Conservation (phyloP, 1,140 invertebrate genomes). For the Campoletis sonorensis region DNA sequence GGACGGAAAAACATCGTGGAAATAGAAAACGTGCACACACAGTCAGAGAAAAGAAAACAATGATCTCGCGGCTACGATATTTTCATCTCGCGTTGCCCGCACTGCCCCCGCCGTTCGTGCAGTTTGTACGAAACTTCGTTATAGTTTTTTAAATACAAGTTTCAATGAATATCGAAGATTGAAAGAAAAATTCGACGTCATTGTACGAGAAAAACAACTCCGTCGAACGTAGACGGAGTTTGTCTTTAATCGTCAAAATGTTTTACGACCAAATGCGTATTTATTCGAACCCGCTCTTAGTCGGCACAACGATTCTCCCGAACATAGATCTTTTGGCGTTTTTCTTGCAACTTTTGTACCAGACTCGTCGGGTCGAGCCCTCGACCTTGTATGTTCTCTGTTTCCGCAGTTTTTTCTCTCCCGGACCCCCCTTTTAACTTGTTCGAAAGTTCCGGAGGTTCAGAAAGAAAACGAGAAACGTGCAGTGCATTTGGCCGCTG, state of each 20-base stretch:
- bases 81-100: neutral
- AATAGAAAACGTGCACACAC: too few relatives aligned
- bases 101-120: slow-evolving; percentile 45
- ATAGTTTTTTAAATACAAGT: slow-evolving; percentile 53
- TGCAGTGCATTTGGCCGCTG: too few relatives aligned
- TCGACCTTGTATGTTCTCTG: slow-evolving; percentile 58
- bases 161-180: too few relatives aligned
- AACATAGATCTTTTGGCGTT: slow-evolving; percentile 41
- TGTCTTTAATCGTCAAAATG: slow-evolving; percentile 57
- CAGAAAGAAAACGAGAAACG: too few relatives aligned
- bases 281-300: slow-evolving; percentile 59
- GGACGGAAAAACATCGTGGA: too few relatives aligned
- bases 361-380: slow-evolving; percentile 59
- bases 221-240: neutral
- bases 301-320: slow-evolving; percentile 56
- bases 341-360: slow-evolving; percentile 65
- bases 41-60: neutral
- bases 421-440: slow-evolving; percentile 50
- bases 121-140: slow-evolving; percentile 55
- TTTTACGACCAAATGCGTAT: slow-evolving; percentile 69
- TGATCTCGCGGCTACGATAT: slow-evolving; percentile 54
- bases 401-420: slow-evolving; percentile 54
- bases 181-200: too few relatives aligned
- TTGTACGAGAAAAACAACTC: too few relatives aligned
- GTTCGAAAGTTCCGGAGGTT: slow-evolving; percentile 47